phyloP scores from a whole-genome alignment of 2,113 vertebrate species.

The Sinocyclocheilus anophthalmus region DNA sequence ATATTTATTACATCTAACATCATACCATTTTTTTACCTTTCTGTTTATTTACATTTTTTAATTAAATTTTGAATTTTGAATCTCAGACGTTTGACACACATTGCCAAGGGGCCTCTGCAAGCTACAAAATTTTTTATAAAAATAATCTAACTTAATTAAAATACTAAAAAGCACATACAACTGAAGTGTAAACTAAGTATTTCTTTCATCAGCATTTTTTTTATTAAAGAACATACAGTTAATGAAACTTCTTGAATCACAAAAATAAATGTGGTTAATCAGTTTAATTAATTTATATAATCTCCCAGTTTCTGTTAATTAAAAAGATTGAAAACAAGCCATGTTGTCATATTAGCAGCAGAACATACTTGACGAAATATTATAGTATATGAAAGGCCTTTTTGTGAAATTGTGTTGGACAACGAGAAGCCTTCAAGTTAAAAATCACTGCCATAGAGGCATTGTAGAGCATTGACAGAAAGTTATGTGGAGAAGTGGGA shows the following conservation, averaged over 20 bases:
- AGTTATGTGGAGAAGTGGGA: background rate
- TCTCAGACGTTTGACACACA: background rate
- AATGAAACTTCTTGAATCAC: background rate
- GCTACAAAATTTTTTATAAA: too few species aligned
- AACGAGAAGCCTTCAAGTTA: background rate
- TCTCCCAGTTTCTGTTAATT: background rate
- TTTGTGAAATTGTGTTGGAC: background rate
- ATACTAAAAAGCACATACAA: background rate
- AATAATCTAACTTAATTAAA: background rate
- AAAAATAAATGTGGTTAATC: background rate
- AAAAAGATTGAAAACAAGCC: background rate
- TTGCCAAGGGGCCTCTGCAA: background rate
- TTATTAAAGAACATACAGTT: background rate
- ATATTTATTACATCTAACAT: background rate
- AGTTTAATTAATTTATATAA: background rate
- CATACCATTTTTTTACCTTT: background rate
- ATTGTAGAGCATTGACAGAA: background rate
- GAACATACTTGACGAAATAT: background rate
- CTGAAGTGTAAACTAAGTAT: background rate
- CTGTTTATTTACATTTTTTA: background rate
- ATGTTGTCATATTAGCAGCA: background rate
- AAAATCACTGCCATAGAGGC: background rate
- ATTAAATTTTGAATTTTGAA: background rate
- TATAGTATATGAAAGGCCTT: background rate
- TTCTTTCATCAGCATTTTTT: background rate